Conservation (phyloP, 2,797 vertebrate species). For the Diceros bicornis region DNA sequence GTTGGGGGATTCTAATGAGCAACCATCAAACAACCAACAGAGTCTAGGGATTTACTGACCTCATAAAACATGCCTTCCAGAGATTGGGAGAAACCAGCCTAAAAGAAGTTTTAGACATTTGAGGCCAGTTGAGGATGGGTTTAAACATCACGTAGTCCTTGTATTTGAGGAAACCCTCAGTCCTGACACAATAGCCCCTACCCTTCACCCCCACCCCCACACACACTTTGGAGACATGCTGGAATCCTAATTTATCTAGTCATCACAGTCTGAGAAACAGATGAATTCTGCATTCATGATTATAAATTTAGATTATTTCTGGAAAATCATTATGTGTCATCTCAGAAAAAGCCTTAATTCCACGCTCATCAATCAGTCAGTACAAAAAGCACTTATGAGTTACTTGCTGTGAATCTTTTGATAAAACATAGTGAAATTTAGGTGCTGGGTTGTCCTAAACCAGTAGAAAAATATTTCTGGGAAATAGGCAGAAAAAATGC, state of each 20-base stretch:
- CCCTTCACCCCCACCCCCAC: neutral
- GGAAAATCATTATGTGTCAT: neutral
- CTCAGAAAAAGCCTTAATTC: neutral
- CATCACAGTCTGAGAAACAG: neutral
- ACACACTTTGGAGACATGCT: neutral
- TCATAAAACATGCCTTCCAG: neutral
- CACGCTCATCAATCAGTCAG: neutral
- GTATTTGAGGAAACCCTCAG: neutral
- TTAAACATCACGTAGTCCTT: neutral
- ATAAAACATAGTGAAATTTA: neutral
- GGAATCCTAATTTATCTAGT: neutral
- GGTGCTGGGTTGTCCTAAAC: neutral
- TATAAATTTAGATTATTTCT: constrained; percentile 54
- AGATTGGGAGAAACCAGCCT: neutral
- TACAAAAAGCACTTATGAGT: neutral
- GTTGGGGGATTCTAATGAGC: neutral
- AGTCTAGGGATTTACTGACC: neutral
- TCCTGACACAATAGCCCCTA: neutral
- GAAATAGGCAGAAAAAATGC: constrained; percentile 17
- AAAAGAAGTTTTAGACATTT: neutral
- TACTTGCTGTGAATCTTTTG: neutral
- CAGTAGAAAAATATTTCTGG: constrained; percentile 10
- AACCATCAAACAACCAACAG: neutral
- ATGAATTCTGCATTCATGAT: neutral
- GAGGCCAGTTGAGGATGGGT: neutral